phyloP scores from a whole-genome alignment of 2,113 vertebrate genomes.

The Mugil cephalus region DNA sequence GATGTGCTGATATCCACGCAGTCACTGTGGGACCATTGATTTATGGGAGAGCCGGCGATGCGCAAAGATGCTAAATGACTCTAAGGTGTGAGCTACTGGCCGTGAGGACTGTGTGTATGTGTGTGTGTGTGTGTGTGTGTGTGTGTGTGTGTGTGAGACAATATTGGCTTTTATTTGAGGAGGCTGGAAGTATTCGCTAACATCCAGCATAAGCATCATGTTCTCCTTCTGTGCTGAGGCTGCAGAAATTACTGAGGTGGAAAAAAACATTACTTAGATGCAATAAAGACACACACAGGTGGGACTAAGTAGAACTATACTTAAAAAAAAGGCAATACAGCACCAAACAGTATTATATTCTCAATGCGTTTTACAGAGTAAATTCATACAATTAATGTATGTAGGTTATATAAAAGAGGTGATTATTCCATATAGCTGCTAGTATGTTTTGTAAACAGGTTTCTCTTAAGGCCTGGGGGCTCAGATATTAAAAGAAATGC shows the following conservation, averaged over 20 bases:
- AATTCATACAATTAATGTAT: too few species aligned
- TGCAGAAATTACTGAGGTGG: slow-evolving; percentile 31
- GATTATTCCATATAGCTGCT: too few species aligned
- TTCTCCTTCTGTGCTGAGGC: slow-evolving; percentile 4
- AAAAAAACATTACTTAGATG: slow-evolving; percentile 34
- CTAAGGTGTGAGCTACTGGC: too few species aligned
- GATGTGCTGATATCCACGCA: slow-evolving; percentile 65
- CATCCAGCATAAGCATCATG: neutral
- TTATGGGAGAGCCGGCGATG: slow-evolving; percentile 54
- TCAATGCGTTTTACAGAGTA: too few species aligned
- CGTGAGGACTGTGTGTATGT: slow-evolving; percentile 24
- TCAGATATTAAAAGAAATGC: too few species aligned
- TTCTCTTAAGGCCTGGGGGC: too few species aligned
- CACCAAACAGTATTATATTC: too few species aligned
- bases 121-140: too few species aligned
- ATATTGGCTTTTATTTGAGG: neutral
- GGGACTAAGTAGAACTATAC: neutral
- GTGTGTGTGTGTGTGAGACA: too few species aligned
- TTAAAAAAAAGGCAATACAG: slow-evolving; percentile 9
- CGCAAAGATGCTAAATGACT: slow-evolving; percentile 27
- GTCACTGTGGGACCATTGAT: slow-evolving; percentile 52
- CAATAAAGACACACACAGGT: neutral
- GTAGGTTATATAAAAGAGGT: too few species aligned
- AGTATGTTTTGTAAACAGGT: too few species aligned
- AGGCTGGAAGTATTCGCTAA: slow-evolving; percentile 8